Percentiles rank a stretch among this genome's conserved stretches.
Evolutionary conservation across 1,140 invertebrate genomes (phyloP).

Genomic region (Pollicipes pollicipes): DNA sequence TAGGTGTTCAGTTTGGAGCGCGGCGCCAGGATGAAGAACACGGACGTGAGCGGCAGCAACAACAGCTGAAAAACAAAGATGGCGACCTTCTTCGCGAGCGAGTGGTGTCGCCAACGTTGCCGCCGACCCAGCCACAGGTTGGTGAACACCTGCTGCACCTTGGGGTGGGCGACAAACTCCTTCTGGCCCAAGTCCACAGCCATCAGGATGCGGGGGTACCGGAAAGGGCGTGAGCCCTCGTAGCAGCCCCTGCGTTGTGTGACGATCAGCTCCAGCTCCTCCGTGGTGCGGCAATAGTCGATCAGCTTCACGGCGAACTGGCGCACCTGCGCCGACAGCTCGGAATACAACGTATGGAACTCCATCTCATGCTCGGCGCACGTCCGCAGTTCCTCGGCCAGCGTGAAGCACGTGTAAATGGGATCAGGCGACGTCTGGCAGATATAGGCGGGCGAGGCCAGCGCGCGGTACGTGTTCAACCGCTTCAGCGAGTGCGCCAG

Average conservation of each 20-base stretch:
- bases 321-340: neutral
- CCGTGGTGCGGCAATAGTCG: neutral
- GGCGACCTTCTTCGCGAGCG: neutral
- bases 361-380: neutral
- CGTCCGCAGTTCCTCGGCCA: neutral
- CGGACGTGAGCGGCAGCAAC: neutral
- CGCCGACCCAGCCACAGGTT: neutral
- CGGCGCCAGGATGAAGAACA: neutral
- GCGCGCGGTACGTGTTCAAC: neutral
- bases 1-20: neutral
- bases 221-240: constrained; percentile 22
- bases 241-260: neutral
- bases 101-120: neutral
- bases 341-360: neutral
- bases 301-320: neutral
- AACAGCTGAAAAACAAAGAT: neutral
- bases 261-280: neutral
- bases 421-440: constrained; percentile 4
- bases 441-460: neutral
- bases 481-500: neutral
- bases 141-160: constrained; percentile 43
- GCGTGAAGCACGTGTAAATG: neutral
- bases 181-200: constrained; percentile 53
- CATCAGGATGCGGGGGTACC: constrained; percentile 41
- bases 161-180: constrained; percentile 51